A percentile compares a stretch with the other conserved stretches of the same genome.
phyloP scores from a whole-genome alignment of 2,888 invertebrate genomes.

The Synergus laeviventris region DNA sequence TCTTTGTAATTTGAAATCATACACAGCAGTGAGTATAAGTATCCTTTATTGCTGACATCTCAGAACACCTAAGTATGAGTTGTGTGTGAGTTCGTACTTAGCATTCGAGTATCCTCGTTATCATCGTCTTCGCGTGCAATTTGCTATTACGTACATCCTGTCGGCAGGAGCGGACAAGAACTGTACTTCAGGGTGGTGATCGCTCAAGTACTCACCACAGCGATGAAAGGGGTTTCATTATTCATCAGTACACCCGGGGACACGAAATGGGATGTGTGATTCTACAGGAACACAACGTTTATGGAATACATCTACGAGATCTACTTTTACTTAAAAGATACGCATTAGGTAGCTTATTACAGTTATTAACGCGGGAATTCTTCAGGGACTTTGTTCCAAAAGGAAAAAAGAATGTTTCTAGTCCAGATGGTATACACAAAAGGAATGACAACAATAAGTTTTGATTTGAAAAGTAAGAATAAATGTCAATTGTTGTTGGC shows the following conservation, averaged over 20 bases:
- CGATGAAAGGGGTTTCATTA: conserved; percentile 62
- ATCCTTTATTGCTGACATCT: conserved; percentile 46
- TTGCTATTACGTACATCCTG: conserved; percentile 63
- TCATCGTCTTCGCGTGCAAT: conserved; percentile 63
- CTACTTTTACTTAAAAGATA: conserved; percentile 4
- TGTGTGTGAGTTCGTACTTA: conserved; percentile 38
- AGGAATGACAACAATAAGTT: neutral
- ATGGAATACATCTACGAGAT: neutral
- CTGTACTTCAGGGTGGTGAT: conserved; percentile 56
- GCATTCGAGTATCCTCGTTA: conserved; percentile 51
- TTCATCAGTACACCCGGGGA: conserved; percentile 52
- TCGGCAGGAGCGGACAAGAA: conserved; percentile 53
- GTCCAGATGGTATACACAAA: neutral
- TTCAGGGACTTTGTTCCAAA: neutral
- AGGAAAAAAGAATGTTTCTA: neutral
- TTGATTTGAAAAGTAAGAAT: neutral
- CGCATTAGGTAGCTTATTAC: neutral
- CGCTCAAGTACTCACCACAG: conserved; percentile 54
- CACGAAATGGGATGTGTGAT: neutral
- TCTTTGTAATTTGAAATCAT: conserved; percentile 19
- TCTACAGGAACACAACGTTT: conserved; percentile 5
- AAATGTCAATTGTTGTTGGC: neutral
- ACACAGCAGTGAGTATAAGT: conserved; percentile 37
- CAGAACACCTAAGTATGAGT: conserved; percentile 45
- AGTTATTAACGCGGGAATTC: neutral